Percentiles rank a stretch among this genome's conserved stretches.
These are phyloP conservation scores for Mellilla xanthometata DNA, from an alignment of 2,888 invertebrate genomes.

Conservation along the genomic window DNA sequence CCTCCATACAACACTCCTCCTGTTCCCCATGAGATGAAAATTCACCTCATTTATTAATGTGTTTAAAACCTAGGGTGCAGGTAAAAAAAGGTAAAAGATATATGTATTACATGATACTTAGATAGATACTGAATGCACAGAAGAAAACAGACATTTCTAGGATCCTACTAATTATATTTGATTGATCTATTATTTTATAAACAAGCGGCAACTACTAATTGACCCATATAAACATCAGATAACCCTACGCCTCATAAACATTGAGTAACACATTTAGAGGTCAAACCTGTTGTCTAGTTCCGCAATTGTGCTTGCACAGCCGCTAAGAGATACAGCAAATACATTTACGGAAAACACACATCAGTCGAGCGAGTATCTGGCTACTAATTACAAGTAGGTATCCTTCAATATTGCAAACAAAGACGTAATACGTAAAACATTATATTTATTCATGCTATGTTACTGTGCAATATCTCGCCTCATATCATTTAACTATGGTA, in stretches of 20 bases:
- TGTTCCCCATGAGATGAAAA: too few relatives aligned
- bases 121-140: too few relatives aligned
- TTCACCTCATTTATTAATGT: too few relatives aligned
- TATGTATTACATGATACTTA: too few relatives aligned
- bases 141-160: neutral
- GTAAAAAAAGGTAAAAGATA: too few relatives aligned
- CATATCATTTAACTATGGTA: conserved; percentile 5
- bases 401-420: conserved; percentile 13
- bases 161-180: conserved; percentile 8
- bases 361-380: neutral
- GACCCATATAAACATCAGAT: conserved; percentile 50
- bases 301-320: conserved; percentile 46
- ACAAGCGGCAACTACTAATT: conserved; percentile 29
- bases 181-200: conserved; percentile 11
- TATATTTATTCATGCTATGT: conserved; percentile 6
- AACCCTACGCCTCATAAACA: conserved; percentile 52
- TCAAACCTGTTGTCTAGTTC: conserved; percentile 65
- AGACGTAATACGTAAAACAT: conserved; percentile 19
- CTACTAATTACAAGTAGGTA: conserved; percentile 5
- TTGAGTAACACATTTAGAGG: conserved; percentile 59
- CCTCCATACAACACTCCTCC: too few relatives aligned
- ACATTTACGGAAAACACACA: conserved; percentile 38
- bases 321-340: conserved; percentile 49
- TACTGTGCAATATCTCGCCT: conserved; percentile 1
- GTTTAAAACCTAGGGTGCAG: too few relatives aligned